Evolutionary conservation across 2,113 vertebrate genomes (phyloP).

Genomic region (Capreolus pygargus): DNA sequence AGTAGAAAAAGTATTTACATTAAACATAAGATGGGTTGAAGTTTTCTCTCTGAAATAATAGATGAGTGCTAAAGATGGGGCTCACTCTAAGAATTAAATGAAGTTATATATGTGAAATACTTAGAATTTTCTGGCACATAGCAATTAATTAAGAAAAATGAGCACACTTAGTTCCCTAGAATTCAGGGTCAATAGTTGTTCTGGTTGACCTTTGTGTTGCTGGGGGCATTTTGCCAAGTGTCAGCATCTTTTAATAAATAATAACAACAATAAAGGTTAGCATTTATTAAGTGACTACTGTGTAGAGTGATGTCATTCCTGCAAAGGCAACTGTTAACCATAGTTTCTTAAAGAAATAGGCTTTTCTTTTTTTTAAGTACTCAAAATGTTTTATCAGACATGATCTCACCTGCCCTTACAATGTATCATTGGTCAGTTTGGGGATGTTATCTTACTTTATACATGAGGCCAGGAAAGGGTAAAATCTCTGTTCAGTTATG

Average conservation of each 20-base stretch:
- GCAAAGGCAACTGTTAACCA: slow-evolving; percentile 45
- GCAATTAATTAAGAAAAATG: slow-evolving; percentile 45
- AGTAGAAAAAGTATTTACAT: slow-evolving; percentile 21
- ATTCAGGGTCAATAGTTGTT: slow-evolving; percentile 26
- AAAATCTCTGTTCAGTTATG: neutral
- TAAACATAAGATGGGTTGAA: slow-evolving; percentile 17
- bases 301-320: slow-evolving; percentile 67
- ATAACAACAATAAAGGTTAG: slow-evolving; percentile 69
- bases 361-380: neutral
- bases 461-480: neutral
- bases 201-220: slow-evolving; percentile 60
- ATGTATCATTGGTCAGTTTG: neutral
- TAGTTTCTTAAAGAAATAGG: slow-evolving; percentile 31
- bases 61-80: neutral
- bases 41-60: slow-evolving; percentile 34
- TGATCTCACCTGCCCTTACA: neutral
- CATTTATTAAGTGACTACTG: slow-evolving; percentile 62
- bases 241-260: slow-evolving; percentile 66
- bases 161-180: slow-evolving; percentile 30
- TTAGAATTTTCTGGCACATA: slow-evolving; percentile 29
- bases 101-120: slow-evolving; percentile 23
- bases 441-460: neutral
- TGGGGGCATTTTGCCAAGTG: slow-evolving; percentile 48
- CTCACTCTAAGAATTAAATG: neutral
- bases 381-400: neutral